These are phyloP conservation scores for Phengaris arion DNA, from an alignment of 2,888 invertebrate species.

Conservation along the genomic window DNA sequence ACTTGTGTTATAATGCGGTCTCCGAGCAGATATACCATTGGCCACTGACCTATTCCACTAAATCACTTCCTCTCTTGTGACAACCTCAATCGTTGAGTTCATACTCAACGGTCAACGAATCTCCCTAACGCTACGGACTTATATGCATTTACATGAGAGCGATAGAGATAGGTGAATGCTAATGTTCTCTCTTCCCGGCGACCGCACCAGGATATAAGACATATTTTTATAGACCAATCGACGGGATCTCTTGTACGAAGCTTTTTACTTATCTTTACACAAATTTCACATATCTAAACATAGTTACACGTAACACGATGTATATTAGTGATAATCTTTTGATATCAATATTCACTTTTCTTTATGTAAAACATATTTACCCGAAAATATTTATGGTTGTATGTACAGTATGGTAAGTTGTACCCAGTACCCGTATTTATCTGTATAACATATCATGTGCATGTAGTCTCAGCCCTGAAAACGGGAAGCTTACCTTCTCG, in stretches of 20 bases:
- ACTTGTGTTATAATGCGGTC: not conserved
- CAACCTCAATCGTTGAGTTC: not conserved
- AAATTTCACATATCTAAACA: conserved; percentile 76
- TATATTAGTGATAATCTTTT: conserved; percentile 74
- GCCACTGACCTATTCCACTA: not conserved
- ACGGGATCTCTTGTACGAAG: conserved; percentile 54
- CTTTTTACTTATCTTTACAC: conserved; percentile 68
- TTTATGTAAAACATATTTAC: conserved; percentile 67
- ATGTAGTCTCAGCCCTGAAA: conserved; percentile 45
- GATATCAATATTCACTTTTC: conserved; percentile 76
- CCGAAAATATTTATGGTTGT: conserved; percentile 66
- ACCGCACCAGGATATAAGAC: conserved; percentile 56
- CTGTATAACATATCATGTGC: conserved; percentile 76
- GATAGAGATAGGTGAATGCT: not conserved
- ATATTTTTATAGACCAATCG: conserved; percentile 71
- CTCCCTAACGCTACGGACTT: not conserved
- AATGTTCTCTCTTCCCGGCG: not conserved
- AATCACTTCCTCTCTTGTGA: not conserved
- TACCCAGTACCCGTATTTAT: conserved; percentile 71
- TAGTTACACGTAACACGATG: conserved; percentile 63
- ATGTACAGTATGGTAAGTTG: conserved; percentile 72
- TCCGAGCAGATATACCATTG: not conserved
- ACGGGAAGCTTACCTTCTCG: conserved; percentile 42
- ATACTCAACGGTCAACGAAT: not conserved
- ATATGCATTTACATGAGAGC: not conserved